A percentile compares a stretch with the other conserved stretches of the same genome.
Conservation (phyloP, 2,797 vertebrate species). For the Bryconaethiops microstoma region DNA sequence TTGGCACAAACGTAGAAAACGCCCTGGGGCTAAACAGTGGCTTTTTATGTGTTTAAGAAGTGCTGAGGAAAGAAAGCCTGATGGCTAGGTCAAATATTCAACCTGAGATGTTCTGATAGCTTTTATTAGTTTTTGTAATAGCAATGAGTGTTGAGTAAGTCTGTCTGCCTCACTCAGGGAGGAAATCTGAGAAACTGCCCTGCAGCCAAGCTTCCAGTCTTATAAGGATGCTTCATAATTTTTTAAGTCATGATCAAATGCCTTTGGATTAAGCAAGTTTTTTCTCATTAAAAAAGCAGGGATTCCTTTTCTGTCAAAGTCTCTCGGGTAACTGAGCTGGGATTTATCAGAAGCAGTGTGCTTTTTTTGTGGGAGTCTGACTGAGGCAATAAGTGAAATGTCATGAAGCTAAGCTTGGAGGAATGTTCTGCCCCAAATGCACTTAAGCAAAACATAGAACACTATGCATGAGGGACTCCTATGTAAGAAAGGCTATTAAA, state of each 20-base stretch:
- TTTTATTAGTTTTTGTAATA: constrained; percentile 23
- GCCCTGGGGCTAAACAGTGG: not conserved
- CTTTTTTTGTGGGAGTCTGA: constrained; percentile 18
- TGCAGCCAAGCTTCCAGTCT: constrained; percentile 15
- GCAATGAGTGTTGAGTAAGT: constrained; percentile 12
- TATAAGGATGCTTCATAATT: constrained; percentile 15
- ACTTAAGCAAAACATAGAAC: not conserved
- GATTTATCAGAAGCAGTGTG: not conserved
- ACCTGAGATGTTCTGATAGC: not conserved
- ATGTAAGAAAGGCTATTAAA: not conserved
- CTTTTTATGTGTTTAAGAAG: constrained; percentile 8
- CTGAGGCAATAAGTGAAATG: not conserved
- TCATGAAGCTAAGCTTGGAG: not conserved
- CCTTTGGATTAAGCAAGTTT: not conserved
- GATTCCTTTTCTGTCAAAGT: not conserved
- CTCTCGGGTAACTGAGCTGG: not conserved
- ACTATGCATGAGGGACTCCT: not conserved
- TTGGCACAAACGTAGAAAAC: not conserved
- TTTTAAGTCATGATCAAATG: constrained; percentile 11
- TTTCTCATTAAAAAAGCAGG: constrained; percentile 1
- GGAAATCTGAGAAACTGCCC: constrained; percentile 17
- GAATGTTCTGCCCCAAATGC: not conserved
- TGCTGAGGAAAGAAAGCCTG: not conserved
- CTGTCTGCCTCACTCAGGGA: not conserved
- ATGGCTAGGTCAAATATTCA: constrained; percentile 12